phyloP scores from a whole-genome alignment of 2,888 invertebrate species.

The Parnassius mnemosyne region DNA sequence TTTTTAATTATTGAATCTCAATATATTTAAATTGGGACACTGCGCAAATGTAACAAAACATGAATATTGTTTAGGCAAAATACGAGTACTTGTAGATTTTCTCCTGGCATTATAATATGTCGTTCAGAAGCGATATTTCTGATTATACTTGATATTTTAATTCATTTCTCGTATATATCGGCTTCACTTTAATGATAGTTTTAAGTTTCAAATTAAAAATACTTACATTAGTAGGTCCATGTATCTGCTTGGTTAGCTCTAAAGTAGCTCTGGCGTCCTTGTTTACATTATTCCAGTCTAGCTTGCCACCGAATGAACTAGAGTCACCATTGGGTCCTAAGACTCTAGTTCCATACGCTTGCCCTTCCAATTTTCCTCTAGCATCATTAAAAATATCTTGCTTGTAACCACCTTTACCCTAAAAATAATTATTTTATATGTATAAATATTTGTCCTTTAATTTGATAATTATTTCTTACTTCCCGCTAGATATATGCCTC shows the following conservation, averaged over 20 bases:
- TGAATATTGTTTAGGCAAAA: no score
- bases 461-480: no score
- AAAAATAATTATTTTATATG: constrained; percentile 2
- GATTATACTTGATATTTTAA: no score
- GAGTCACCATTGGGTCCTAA: constrained; percentile 29
- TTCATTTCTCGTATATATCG: no score
- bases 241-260: constrained; percentile 30
- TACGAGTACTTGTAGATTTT: no score
- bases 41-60: no score
- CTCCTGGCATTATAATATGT: no score
- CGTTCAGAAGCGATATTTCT: no score
- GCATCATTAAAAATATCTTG: constrained; percentile 31
- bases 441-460: not conserved
- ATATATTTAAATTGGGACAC: no score
- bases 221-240: constrained; percentile 29
- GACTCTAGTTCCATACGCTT: constrained; percentile 31
- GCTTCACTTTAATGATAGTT: no score
- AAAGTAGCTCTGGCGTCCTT: constrained; percentile 29
- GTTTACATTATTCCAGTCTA: constrained; percentile 27
- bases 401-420: constrained; percentile 34
- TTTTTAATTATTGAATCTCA: no score
- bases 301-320: constrained; percentile 27
- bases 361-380: constrained; percentile 29
- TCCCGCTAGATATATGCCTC: no score
- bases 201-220: not conserved